Evolutionary conservation across 2,797 vertebrate species (phyloP), one percentile per base, ranked within the genome.

Genomic region (Aythya fuligula): DNA sequence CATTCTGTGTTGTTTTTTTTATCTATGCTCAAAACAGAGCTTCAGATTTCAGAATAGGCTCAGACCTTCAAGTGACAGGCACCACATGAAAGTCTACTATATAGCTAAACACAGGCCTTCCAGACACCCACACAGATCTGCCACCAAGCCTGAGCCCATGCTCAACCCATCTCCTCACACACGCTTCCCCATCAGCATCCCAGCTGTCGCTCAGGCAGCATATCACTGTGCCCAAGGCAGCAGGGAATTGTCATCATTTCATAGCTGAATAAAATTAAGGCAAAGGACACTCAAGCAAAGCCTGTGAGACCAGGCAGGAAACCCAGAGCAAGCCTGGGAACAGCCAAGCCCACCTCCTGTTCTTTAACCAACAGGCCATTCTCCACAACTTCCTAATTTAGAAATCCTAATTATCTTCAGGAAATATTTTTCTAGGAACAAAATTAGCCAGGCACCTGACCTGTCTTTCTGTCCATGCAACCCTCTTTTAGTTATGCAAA

Each of bases 21-120:
- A 28, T 45, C 38, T 78, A 20, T 8, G 47, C 53, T 77, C 61
- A 49, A 74, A 93, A 49, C 85, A 85, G 89, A 90, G 61, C 70
- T 71, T n/a, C 66, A 86, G 65, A 41, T 70, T 90, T 38, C 32
- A 41, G 25, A 82, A 71, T 24, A 30, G 2, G 58, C 75, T 86
- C 92, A 90, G 75, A 62, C 77, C 83, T 87, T 77, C 79, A 81
- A 85, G 89, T 80, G 89, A 88, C 64, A 96, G 77, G 85, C 69
- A 64, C 80, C 17, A 0, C 86, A 86, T 39, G 56, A 22, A 71
- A 89, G 83, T 81, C 82, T 91, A 78, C 80, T 71, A 78, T 2
- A 43, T 0, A 81, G 76, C 69, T 34, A 73, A 45, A 72, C 20
- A 17, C 61, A 22, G 89, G 82, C 70, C 76, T 39, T 14, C 6